Percentiles rank a stretch among this genome's conserved stretches.
Conservation (phyloP, 2,888 invertebrate species). For the Metalampra italica region DNA sequence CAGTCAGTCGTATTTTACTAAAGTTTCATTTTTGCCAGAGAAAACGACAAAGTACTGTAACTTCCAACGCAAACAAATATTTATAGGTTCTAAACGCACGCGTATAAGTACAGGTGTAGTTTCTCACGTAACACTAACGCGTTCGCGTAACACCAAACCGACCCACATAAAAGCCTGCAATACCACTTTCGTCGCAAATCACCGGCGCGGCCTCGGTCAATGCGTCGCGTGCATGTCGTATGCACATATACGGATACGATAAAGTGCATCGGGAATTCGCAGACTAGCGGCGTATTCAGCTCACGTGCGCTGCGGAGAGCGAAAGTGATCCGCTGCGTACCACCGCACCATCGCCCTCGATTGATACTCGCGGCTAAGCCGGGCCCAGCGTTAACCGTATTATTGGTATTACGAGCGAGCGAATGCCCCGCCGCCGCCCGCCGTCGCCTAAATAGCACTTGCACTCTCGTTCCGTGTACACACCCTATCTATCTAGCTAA, state of each 20-base stretch:
- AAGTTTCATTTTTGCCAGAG: too few relatives aligned
- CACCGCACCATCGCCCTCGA: conserved; percentile 62
- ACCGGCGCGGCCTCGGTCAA: conserved; percentile 75
- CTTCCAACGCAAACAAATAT: too few relatives aligned
- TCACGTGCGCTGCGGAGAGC: conserved; percentile 67
- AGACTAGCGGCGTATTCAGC: conserved; percentile 64
- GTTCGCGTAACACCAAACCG: conserved; percentile 56
- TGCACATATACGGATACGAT: conserved; percentile 74
- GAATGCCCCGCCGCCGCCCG: conserved; percentile 20
- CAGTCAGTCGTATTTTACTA: too few relatives aligned
- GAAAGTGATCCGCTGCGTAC: conserved; percentile 72
- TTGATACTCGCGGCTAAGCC: conserved; percentile 65
- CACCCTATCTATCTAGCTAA: not conserved
- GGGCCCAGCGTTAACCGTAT: conserved; percentile 65
- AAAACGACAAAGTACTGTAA: too few relatives aligned
- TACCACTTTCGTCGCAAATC: conserved; percentile 78
- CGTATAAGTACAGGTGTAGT: not conserved
- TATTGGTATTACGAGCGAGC: conserved; percentile 63
- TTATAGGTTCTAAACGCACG: not conserved
- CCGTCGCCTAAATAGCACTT: conserved; percentile 26
- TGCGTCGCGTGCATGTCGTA: conserved; percentile 72
- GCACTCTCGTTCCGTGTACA: conserved; percentile 35
- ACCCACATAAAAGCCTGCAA: conserved; percentile 74
- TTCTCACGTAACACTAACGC: conserved; percentile 59
- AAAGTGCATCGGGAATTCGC: conserved; percentile 74